Percentiles rank a stretch among this genome's conserved stretches.
phyloP scores from a whole-genome alignment of 2,888 invertebrate genomes.

The Cylloceria caligata region DNA sequence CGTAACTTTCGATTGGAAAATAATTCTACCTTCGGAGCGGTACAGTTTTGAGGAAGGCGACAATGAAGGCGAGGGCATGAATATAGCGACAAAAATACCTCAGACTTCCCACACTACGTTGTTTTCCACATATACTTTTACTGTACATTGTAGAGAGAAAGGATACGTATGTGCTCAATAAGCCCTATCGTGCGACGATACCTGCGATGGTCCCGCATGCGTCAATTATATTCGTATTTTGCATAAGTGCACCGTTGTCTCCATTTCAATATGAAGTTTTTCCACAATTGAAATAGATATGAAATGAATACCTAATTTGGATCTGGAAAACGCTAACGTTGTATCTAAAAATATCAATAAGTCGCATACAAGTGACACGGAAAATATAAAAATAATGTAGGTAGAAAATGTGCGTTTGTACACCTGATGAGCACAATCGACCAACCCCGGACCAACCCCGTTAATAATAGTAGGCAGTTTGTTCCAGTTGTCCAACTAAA shows the following conservation, averaged over 20 bases:
- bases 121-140: conserved; percentile 63
- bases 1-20: conserved; percentile 13
- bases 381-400: neutral
- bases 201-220: too few species aligned
- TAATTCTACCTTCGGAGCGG: conserved; percentile 21
- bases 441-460: conserved; percentile 43
- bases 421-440: conserved; percentile 53
- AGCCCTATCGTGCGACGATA: too few species aligned
- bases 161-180: too few species aligned
- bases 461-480: conserved; percentile 53
- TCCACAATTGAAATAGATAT: too few species aligned
- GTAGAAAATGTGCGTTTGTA: neutral
- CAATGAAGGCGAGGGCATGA: conserved; percentile 32
- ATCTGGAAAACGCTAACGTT: neutral
- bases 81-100: conserved; percentile 21
- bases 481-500: conserved; percentile 65
- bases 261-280: neutral
- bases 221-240: conserved; percentile 51
- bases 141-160: too few species aligned
- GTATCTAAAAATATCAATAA: neutral
- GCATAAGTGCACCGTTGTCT: conserved; percentile 7
- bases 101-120: conserved; percentile 40
- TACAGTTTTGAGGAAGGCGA: conserved; percentile 6
- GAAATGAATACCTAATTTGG: too few species aligned
- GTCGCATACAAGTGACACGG: neutral